phyloP scores from a whole-genome alignment of 2,113 vertebrate genomes.

The Cheilinus undulatus region DNA sequence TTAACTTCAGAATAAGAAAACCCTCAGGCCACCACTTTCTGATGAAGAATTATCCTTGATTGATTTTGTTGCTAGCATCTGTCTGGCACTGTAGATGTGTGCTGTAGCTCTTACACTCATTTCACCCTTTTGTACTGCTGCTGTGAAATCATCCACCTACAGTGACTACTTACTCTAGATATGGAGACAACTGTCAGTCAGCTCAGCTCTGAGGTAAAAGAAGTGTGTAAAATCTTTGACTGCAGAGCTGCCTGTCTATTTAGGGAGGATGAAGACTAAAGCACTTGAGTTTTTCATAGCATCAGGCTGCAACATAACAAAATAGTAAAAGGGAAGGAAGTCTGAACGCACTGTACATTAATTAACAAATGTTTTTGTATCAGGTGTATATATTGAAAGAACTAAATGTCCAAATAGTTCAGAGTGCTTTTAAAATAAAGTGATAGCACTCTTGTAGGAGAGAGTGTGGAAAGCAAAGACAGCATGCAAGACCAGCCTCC shows the following conservation, averaged over 20 bases:
- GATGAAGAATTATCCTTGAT: too few relatives aligned
- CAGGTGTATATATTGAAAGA: slow-evolving; percentile 81
- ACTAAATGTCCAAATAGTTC: too few relatives aligned
- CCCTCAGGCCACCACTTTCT: too few relatives aligned
- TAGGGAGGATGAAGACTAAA: slow-evolving; percentile 69
- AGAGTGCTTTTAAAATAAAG: too few relatives aligned
- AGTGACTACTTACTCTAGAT: slow-evolving; percentile 34
- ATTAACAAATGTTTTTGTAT: too few relatives aligned
- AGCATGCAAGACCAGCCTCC: slow-evolving; percentile 65
- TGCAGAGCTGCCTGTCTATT: slow-evolving; percentile 61
- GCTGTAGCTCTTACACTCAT: background rate
- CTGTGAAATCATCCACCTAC: slow-evolving; percentile 31
- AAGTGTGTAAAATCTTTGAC: slow-evolving; percentile 64
- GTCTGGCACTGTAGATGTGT: background rate
- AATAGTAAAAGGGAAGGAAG: too few relatives aligned
- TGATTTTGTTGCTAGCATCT: too few relatives aligned
- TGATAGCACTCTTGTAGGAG: too few relatives aligned
- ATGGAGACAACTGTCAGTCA: slow-evolving; percentile 15
- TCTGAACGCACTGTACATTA: too few relatives aligned
- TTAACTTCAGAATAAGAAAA: too few relatives aligned
- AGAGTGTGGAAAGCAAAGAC: slow-evolving; percentile 72
- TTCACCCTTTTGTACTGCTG: slow-evolving; percentile 28
- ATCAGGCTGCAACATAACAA: too few relatives aligned
- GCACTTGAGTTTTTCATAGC: slow-evolving; percentile 77
- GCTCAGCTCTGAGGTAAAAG: slow-evolving; percentile 54